phyloP scores from a whole-genome alignment of 2,888 invertebrate genomes.

The Lycophotia porphyrea region DNA sequence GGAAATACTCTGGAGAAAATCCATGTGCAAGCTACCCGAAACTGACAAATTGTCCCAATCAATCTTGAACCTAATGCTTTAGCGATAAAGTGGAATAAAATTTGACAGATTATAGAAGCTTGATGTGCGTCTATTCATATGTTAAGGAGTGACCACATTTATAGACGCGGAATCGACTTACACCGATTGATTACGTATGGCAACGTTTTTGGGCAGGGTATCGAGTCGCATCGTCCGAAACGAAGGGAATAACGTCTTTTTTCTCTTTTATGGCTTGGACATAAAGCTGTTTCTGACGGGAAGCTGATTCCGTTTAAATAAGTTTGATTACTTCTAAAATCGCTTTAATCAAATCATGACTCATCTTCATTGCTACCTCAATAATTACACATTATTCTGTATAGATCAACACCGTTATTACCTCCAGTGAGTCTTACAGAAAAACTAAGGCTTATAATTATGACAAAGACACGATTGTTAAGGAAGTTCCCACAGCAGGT shows the following conservation, averaged over 20 bases:
- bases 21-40: too few species aligned
- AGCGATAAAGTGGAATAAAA: too few species aligned
- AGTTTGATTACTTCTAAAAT: background rate
- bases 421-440: background rate
- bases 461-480: conserved; percentile 23
- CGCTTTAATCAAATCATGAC: background rate
- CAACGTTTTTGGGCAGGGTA: too few species aligned
- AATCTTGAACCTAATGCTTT: too few species aligned
- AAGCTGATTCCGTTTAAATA: background rate
- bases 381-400: background rate
- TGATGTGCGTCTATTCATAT: too few species aligned
- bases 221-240: background rate
- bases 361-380: background rate
- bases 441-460: conserved; percentile 40
- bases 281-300: background rate
- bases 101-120: too few species aligned
- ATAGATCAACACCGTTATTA: conserved; percentile 21
- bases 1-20: background rate
- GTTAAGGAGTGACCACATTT: too few species aligned
- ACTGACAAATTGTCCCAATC: too few species aligned
- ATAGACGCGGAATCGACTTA: too few species aligned
- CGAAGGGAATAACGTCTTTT: background rate
- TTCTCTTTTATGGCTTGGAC: too few species aligned
- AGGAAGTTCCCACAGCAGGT: conserved; percentile 64
- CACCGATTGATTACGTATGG: too few species aligned